Conservation (phyloP, 2,797 vertebrate genomes). For the Nyctibius grandis region DNA sequence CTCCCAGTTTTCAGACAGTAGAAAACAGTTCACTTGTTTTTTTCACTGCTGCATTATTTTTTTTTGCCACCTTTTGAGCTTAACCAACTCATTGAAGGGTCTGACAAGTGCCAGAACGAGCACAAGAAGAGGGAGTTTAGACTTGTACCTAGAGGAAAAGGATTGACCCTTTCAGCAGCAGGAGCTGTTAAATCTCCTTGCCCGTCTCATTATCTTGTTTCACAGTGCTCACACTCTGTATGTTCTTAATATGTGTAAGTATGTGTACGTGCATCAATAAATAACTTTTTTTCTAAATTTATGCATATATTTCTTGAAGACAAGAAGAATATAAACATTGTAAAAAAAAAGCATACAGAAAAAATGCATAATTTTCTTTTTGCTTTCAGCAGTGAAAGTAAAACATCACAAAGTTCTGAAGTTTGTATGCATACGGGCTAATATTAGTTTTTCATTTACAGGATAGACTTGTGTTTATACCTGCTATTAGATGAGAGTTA, state of each 20-base stretch:
- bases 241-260: neutral
- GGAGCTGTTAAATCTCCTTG: neutral
- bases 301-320: neutral
- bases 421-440: neutral
- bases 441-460: neutral
- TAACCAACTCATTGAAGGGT: neutral
- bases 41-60: neutral
- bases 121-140: neutral
- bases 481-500: neutral
- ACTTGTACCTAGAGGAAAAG: neutral
- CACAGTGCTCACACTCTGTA: neutral
- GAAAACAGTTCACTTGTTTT: neutral
- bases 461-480: neutral
- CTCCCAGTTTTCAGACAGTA: neutral
- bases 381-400: neutral
- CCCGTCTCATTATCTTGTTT: neutral
- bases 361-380: neutral
- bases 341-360: neutral
- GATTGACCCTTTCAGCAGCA: neutral
- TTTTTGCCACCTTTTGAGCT: neutral
- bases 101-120: neutral
- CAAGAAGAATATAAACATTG: neutral
- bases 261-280: neutral
- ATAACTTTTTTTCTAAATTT: neutral
- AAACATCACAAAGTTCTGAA: neutral